phyloP scores from a whole-genome alignment of 1,140 invertebrate species.

The Pseudoatta argentina region DNA sequence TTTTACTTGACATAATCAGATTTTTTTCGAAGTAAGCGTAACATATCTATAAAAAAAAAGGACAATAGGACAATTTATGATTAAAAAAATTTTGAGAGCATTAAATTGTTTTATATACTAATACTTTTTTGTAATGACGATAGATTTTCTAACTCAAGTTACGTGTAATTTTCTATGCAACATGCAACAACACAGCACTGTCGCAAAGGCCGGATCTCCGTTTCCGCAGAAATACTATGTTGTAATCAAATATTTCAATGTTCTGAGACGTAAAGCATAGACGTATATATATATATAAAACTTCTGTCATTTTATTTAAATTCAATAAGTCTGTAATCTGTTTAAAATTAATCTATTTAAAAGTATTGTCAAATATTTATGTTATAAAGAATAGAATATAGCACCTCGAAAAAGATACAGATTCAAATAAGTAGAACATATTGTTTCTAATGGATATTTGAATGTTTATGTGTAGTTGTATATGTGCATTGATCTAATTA shows the following conservation, averaged over 20 bases:
- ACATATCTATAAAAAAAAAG: background rate
- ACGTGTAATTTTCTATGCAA: slow-evolving; percentile 6
- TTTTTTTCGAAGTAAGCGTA: background rate
- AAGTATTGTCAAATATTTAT: background rate
- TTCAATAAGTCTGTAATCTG: background rate
- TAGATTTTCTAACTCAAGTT: background rate
- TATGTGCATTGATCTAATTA: background rate
- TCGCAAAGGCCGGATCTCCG: slow-evolving; percentile 30
- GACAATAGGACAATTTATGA: no score
- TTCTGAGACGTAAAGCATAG: background rate
- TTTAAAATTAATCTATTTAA: background rate
- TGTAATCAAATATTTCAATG: slow-evolving; percentile 7
- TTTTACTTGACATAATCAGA: no score
- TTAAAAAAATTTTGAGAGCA: background rate
- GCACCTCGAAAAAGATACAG: background rate
- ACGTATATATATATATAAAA: no score
- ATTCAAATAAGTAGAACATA: background rate
- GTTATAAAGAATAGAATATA: background rate
- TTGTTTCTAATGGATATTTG: background rate
- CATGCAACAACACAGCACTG: background rate
- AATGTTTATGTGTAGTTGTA: background rate
- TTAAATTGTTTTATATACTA: background rate
- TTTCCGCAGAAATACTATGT: slow-evolving; percentile 8
- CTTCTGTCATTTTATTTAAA: background rate
- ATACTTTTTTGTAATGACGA: background rate